Evolutionary conservation across 2,888 invertebrate genomes (phyloP).

Genomic region (Diloba caeruleocephala): DNA sequence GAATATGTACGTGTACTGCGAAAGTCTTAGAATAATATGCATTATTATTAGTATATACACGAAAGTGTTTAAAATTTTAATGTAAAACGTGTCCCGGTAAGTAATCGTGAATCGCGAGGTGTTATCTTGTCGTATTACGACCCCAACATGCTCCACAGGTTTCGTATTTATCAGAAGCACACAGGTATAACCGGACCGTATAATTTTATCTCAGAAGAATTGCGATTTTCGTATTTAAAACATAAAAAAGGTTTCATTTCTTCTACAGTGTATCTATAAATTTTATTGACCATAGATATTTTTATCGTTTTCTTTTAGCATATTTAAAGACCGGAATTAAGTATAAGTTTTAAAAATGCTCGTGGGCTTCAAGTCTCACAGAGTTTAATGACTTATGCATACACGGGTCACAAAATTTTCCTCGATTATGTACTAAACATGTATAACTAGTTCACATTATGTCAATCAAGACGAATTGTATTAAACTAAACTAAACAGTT

Average conservation of each 20-base stretch:
- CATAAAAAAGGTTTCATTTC: no score
- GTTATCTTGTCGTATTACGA: conserved; percentile 34
- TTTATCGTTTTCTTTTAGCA: no score
- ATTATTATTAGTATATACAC: no score
- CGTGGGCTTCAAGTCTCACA: no score
- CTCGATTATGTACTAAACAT: conserved; percentile 21
- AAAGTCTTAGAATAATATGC: no score
- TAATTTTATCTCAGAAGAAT: conserved; percentile 11
- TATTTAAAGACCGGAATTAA: no score
- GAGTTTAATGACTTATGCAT: conserved; percentile 25
- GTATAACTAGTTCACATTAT: conserved; percentile 24
- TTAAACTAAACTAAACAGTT: conserved; percentile 5
- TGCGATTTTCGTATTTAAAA: conserved; percentile 6
- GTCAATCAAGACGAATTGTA: conserved; percentile 31
- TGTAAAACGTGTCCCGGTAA: background rate
- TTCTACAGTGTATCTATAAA: no score
- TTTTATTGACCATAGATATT: background rate
- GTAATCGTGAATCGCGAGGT: conserved; percentile 24
- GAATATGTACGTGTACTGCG: no score
- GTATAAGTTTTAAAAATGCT: background rate
- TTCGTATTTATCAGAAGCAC: conserved; percentile 40
- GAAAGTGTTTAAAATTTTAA: no score
- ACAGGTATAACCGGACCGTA: conserved; percentile 40
- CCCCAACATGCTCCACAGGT: conserved; percentile 46
- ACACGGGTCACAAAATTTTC: conserved; percentile 24